phyloP scores from a whole-genome alignment of 2,888 invertebrate genomes.

The Scaptomyza cyrtandrae region DNA sequence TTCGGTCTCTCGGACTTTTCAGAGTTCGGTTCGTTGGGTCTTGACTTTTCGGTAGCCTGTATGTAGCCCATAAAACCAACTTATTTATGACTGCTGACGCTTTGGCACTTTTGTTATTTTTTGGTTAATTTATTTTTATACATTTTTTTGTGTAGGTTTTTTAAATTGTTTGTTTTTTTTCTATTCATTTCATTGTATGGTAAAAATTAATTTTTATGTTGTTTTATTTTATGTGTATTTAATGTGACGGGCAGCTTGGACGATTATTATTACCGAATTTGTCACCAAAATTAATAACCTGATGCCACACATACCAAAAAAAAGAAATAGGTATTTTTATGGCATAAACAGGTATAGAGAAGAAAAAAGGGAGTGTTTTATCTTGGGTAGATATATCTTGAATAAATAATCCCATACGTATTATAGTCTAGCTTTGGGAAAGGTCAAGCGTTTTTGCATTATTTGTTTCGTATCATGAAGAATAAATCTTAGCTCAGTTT shows the following conservation, averaged over 20 bases:
- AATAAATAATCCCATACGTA: background rate
- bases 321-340: slow-evolving; percentile 16
- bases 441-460: slow-evolving; percentile 10
- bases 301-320: slow-evolving; percentile 22
- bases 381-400: background rate
- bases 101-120: slow-evolving; percentile 53
- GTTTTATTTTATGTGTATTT: slow-evolving; percentile 64
- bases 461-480: background rate
- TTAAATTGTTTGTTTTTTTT: slow-evolving; percentile 9
- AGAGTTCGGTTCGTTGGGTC: slow-evolving; percentile 27
- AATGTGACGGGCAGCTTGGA: slow-evolving; percentile 47
- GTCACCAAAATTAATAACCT: slow-evolving; percentile 61
- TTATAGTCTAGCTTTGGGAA: background rate
- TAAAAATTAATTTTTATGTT: slow-evolving; percentile 69
- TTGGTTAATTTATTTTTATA: slow-evolving; percentile 13
- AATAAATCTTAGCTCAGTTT: slow-evolving; percentile 26
- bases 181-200: slow-evolving; percentile 42
- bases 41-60: slow-evolving; percentile 74
- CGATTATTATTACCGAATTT: slow-evolving; percentile 55
- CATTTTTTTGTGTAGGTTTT: slow-evolving; percentile 41
- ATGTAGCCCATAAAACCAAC: slow-evolving; percentile 69
- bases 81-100: slow-evolving; percentile 65
- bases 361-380: slow-evolving; percentile 10
- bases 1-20: background rate
- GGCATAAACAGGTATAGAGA: background rate